Conservation (phyloP, 2,113 vertebrate genomes). For the Passer montanus region DNA sequence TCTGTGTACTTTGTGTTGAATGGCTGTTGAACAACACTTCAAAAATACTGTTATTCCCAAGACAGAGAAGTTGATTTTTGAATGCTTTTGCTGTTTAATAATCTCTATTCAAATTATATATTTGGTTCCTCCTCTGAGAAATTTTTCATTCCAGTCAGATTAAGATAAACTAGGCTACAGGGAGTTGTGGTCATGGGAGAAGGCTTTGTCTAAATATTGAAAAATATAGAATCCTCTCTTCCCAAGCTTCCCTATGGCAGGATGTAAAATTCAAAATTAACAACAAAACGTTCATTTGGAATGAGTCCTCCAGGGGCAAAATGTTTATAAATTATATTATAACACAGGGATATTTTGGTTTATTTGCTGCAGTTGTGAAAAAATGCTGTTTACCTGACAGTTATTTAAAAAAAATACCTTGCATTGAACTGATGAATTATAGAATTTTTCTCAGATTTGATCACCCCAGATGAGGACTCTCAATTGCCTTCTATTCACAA, state of each 20-base stretch:
- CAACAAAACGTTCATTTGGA: background rate
- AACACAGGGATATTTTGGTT: background rate
- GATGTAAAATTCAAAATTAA: slow-evolving; percentile 19
- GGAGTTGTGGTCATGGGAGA: background rate
- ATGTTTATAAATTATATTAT: slow-evolving; percentile 29
- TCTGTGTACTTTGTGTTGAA: background rate
- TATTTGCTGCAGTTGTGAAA: background rate
- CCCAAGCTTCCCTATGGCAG: background rate
- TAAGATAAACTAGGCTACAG: background rate
- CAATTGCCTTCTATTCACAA: slow-evolving; percentile 33
- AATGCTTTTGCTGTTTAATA: background rate
- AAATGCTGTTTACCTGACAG: background rate
- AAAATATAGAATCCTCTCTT: background rate
- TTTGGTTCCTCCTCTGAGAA: background rate
- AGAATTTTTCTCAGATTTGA: slow-evolving; percentile 40
- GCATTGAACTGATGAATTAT: slow-evolving; percentile 1
- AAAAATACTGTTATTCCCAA: background rate
- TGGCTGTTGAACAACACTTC: background rate
- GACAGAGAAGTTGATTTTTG: background rate
- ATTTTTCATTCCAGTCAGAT: background rate
- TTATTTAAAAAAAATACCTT: slow-evolving; percentile 27
- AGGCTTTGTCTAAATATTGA: background rate
- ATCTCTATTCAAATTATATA: background rate
- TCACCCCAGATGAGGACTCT: background rate
- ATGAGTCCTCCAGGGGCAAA: background rate